Base-by-base conservation (phyloP, 1,140 invertebrate species). In the Temnothorax curvispinosus region DNA sequence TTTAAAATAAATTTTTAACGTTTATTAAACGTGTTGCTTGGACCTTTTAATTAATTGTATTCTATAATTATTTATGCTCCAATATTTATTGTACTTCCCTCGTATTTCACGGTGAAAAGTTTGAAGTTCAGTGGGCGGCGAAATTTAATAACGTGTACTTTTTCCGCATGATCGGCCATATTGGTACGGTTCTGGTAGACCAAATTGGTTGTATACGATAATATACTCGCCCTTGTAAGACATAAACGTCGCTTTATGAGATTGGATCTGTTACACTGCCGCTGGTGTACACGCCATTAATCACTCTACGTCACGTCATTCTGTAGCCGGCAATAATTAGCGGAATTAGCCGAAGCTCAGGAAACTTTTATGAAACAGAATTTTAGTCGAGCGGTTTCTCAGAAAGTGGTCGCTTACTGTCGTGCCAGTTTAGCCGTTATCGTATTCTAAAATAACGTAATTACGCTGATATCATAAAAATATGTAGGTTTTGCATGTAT, bases 271-370 rank as follows among this genome's bases (percentile, higher is more conserved):
- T 44, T 60, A 56, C 27, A 8, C 11, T 18, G 21, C 54, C 56
- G 69, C 32, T 58, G 69, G 18, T 27, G 27, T 60, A 75, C 56
- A 75, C 27, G 80, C 80, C 80, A 62, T 84, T 84, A 84, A 84
- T 84, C 80, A 84, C n/a, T 74, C 41, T 18, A 38, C 69, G 56
- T 75, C 69, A 60, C 69, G 67, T 84, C 69, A 84, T 75, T 84
- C 47, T 62, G 69, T 62, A 84, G 27, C 32, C 54, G 54, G 32
- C 44, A 84, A 75, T 75, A 75, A 84, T 84, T 84, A 84, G 13
- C 15, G 27, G 8, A 47, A 60, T 75, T 84, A 84, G 56, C 50
- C 50, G 50, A 58, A 56, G 62, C 50, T 60, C 32, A 41, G 18
- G 27, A 60, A 84, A 84, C 80, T 82, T 82, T 80, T 74, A 41